phyloP scores from a whole-genome alignment of 2,113 vertebrate species.

The Myanophis thanlyinensis region DNA sequence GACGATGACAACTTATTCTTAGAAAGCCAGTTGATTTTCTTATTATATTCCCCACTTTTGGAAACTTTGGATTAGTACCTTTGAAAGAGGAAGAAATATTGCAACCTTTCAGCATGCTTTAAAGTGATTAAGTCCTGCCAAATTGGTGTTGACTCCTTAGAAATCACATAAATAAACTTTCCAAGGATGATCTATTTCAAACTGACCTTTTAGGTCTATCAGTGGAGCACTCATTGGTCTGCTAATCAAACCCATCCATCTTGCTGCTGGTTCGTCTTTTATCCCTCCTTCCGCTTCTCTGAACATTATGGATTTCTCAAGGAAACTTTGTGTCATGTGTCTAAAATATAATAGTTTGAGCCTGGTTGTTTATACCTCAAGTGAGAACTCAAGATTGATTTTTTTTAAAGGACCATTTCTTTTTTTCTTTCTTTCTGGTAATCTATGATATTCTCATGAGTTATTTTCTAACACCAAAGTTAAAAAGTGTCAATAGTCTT shows the following conservation, averaged over 20 bases:
- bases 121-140: not conserved
- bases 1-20: constrained; percentile 20
- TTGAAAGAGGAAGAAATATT: not conserved
- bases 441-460: not conserved
- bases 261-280: not conserved
- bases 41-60: not conserved
- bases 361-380: not conserved
- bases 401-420: not conserved
- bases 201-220: not conserved
- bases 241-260: not conserved
- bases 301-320: not conserved
- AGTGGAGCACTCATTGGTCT: not conserved
- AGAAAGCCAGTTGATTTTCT: not conserved
- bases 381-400: not conserved
- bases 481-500: not conserved
- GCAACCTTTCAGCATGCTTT: not conserved
- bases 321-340: not conserved
- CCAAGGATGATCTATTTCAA: not conserved
- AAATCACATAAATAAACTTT: not conserved
- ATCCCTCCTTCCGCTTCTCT: not conserved
- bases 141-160: not conserved
- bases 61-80: not conserved
- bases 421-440: not conserved
- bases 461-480: not conserved
- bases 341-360: not conserved